A percentile compares a stretch with the other conserved stretches of the same genome.
phyloP scores from a whole-genome alignment of 2,113 vertebrate species.

The Bufo bufo region DNA sequence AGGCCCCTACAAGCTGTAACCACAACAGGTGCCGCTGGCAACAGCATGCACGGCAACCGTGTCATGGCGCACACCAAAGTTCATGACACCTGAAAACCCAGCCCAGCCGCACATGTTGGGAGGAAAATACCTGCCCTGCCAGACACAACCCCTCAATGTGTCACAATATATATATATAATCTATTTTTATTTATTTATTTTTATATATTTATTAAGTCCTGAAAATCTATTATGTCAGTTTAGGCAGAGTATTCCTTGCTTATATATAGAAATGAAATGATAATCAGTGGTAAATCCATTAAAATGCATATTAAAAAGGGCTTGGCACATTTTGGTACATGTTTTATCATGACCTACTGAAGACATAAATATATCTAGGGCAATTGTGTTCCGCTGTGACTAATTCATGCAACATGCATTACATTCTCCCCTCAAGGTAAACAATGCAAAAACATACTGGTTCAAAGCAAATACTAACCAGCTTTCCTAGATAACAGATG shows the following conservation, averaged over 20 bases:
- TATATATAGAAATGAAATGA: neutral
- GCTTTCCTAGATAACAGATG: conserved; percentile 14
- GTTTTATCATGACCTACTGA: neutral
- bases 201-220: neutral
- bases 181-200: neutral
- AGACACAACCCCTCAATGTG: too few relatives aligned
- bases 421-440: conserved; percentile 9
- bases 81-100: too few relatives aligned
- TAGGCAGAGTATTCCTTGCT: neutral
- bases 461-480: neutral
- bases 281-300: neutral
- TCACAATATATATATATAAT: too few relatives aligned
- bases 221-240: neutral
- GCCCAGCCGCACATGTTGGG: too few relatives aligned
- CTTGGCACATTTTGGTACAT: neutral
- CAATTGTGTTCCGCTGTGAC: neutral
- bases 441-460: conserved; percentile 10
- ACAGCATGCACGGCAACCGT: too few relatives aligned
- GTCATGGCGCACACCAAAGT: too few relatives aligned
- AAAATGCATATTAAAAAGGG: neutral
- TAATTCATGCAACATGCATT: neutral
- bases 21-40: too few relatives aligned
- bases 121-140: too few relatives aligned
- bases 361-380: conserved; percentile 1
- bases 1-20: too few relatives aligned